Conservation (phyloP, 2,888 invertebrate genomes). For the Actias luna region DNA sequence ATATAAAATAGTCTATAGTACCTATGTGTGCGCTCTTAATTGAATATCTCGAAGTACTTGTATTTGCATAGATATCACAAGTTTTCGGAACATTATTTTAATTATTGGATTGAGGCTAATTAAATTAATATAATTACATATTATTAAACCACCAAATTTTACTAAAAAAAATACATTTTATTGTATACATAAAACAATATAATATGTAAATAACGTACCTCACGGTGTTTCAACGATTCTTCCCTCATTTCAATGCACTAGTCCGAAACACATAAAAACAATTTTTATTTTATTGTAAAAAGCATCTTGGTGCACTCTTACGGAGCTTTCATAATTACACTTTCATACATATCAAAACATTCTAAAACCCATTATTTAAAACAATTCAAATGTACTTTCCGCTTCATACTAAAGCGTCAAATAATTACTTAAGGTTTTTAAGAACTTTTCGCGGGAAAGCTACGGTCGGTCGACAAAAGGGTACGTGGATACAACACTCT, state of each 20-base stretch:
- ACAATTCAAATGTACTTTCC: neutral
- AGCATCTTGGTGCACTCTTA: conserved; percentile 26
- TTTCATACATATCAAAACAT: conserved; percentile 8
- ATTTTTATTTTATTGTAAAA: conserved; percentile 12
- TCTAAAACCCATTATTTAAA: neutral
- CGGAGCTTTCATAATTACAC: conserved; percentile 19
- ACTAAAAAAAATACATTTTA: too few relatives aligned
- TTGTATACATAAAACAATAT: too few relatives aligned
- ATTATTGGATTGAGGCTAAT: too few relatives aligned
- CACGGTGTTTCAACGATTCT: conserved; percentile 8
- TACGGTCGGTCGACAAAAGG: conserved; percentile 26
- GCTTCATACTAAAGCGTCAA: neutral
- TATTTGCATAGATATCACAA: too few relatives aligned
- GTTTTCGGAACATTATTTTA: too few relatives aligned
- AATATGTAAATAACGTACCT: conserved; percentile 15
- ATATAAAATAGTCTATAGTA: too few relatives aligned
- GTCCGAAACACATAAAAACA: conserved; percentile 29
- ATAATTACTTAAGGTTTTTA: conserved; percentile 5
- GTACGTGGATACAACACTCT: conserved; percentile 44
- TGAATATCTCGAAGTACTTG: too few relatives aligned
- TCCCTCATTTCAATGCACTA: conserved; percentile 21
- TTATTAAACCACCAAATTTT: too few relatives aligned
- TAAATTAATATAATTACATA: too few relatives aligned
- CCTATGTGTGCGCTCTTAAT: too few relatives aligned
- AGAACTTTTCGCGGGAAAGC: conserved; percentile 67